These are phyloP conservation scores for Barnardius zonarius DNA, from an alignment of 2,113 vertebrate genomes.

Conservation along the genomic window DNA sequence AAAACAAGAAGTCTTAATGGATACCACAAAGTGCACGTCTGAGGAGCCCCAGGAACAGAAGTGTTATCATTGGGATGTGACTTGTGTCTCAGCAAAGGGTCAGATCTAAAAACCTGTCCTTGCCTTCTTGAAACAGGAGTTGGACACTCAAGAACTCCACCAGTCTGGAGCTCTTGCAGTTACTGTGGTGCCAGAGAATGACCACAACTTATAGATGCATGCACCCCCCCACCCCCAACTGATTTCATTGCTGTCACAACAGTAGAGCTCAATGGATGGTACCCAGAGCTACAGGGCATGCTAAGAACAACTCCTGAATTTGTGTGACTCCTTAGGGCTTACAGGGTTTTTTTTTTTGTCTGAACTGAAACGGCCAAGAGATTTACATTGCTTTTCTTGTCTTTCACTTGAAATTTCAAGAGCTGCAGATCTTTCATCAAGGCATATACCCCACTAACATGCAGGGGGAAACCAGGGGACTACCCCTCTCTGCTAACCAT, in stretches of 20 bases:
- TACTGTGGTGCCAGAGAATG: not conserved
- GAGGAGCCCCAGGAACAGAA: not conserved
- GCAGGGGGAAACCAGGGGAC: not conserved
- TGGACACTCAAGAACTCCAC: not conserved
- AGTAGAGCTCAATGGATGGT: not conserved
- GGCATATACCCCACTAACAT: not conserved
- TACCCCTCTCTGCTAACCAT: not conserved
- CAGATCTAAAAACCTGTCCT: not conserved
- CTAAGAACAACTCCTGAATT: not conserved
- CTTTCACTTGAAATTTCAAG: not conserved
- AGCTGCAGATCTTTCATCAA: not conserved
- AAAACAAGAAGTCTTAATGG: not conserved
- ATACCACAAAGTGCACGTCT: not conserved
- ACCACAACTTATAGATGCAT: not conserved
- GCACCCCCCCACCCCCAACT: not conserved
- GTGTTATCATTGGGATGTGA: not conserved
- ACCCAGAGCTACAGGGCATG: not conserved
- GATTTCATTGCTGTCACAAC: not conserved
- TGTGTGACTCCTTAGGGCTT: not conserved
- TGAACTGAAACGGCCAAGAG: not conserved
- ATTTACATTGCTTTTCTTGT: not conserved
- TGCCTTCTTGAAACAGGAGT: not conserved
- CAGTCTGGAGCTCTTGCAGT: not conserved
- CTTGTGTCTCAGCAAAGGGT: not conserved
- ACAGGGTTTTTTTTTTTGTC: not conserved